Evolutionary conservation across 2,113 vertebrate species (phyloP).

Genomic region (Sylvietta virens): DNA sequence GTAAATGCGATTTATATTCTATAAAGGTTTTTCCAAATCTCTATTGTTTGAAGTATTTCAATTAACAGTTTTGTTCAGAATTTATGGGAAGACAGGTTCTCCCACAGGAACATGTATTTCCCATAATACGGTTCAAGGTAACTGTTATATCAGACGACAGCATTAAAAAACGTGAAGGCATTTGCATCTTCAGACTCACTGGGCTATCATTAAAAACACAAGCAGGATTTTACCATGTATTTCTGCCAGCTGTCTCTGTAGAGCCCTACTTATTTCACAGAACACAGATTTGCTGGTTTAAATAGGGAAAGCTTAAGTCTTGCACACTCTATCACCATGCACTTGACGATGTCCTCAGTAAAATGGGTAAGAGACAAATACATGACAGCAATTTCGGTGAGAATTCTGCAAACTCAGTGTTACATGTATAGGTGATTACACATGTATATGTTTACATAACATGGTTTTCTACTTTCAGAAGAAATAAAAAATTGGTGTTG

Average conservation of each 20-base stretch:
- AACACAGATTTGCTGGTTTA: background rate
- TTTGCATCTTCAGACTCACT: background rate
- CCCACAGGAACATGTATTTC: background rate
- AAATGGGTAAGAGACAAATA: background rate
- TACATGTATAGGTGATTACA: background rate
- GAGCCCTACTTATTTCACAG: background rate
- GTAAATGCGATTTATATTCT: background rate
- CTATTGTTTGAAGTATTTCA: background rate
- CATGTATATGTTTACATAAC: rapidly evolving
- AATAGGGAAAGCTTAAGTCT: background rate
- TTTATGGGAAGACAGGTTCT: background rate
- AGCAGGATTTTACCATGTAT: background rate
- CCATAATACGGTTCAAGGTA: background rate
- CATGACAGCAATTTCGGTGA: rapidly evolving
- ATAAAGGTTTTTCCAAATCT: background rate
- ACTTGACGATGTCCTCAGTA: background rate
- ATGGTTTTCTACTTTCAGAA: background rate
- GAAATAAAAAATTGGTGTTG: background rate
- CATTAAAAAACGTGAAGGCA: background rate
- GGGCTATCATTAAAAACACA: background rate
- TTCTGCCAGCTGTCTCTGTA: background rate
- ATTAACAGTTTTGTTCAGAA: background rate
- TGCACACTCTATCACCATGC: background rate
- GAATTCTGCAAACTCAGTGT: background rate
- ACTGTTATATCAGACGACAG: background rate